Base-by-base conservation (phyloP, 2,797 vertebrate genomes). In the Geotrypetes seraphini region DNA sequence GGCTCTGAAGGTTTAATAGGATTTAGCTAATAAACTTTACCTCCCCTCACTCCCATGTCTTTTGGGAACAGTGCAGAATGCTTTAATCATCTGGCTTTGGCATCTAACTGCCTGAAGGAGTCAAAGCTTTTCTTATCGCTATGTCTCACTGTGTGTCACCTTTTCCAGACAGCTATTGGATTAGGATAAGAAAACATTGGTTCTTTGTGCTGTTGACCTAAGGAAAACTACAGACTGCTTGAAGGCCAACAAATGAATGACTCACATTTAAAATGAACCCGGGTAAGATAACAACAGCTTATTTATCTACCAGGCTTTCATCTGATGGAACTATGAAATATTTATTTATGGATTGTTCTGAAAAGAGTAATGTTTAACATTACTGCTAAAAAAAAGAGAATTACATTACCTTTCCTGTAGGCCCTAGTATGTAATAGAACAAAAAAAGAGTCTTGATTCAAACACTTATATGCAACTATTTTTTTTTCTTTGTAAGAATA, bases 131-230 rank as follows among this genome's bases (percentile, higher is more conserved):
- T 68, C 62, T 78, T 76, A 71, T 72, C 65, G 25, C 60, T 61
- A 23, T 52, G 51, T 69, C 47, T 64, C 48, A 46, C 57, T 24
- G 5, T 47, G 39, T 73, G 66, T 63, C 73, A 73, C 64, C 54
- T 67, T 62, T 68, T 47, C 34, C 46, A 66, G 69, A 61, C 41
- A 69, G 59, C 37, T 57, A 63, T 30, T 71, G 67, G 53, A 71
- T 74, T 60, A 63, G 65, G 65, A 69, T 53, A 69, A 73, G 67
- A 78, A 75, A 78, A 19, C 73, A 67, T 15, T 44, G 49, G 36
- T 59, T 60, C 63, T 72, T 78, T 71, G 57, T 66, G 44, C 55
- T 72, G 32, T 22, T 64, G 58, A 67, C 63, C 52, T 70, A 50
- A 75, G 39, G 65, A 66, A 78, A 54, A 43, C n/a, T n/a, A 60